Conservation (phyloP, 1,140 invertebrate species). For the Pseudomyrmex concolor region DNA sequence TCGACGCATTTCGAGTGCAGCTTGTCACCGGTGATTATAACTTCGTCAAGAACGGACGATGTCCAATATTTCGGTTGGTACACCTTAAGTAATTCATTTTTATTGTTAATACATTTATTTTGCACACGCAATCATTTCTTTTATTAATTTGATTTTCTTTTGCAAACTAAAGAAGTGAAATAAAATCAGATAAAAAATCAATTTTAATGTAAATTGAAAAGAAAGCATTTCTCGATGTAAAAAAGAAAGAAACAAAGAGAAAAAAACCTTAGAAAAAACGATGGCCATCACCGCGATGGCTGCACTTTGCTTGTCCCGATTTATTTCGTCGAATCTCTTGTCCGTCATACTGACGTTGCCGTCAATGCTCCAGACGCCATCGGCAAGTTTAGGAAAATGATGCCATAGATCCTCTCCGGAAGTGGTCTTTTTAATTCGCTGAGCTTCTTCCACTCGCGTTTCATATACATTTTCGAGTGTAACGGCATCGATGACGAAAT, state of each 20-base stretch:
- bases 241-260: no score
- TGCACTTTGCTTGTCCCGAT: slow-evolving; percentile 72
- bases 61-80: slow-evolving; percentile 77
- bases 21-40: slow-evolving; percentile 77
- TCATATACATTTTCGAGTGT: slow-evolving; percentile 73
- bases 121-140: background rate
- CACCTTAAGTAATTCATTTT: slow-evolving; percentile 47
- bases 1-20: slow-evolving; percentile 75
- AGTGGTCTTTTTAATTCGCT: slow-evolving; percentile 54
- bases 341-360: slow-evolving; percentile 67
- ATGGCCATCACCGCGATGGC: slow-evolving; percentile 76
- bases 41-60: slow-evolving; percentile 74
- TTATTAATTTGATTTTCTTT: no score
- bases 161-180: no score
- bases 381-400: slow-evolving; percentile 72
- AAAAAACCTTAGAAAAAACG: slow-evolving; percentile 76
- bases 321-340: slow-evolving; percentile 67
- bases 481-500: slow-evolving; percentile 75
- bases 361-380: slow-evolving; percentile 76
- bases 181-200: slow-evolving; percentile 6
- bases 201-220: background rate
- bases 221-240: no score
- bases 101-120: slow-evolving; percentile 2
- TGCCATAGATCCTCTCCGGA: slow-evolving; percentile 76
- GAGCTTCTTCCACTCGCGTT: slow-evolving; percentile 65